Base-by-base conservation (phyloP, 2,113 vertebrate species). In the Pituophis catenifer region DNA sequence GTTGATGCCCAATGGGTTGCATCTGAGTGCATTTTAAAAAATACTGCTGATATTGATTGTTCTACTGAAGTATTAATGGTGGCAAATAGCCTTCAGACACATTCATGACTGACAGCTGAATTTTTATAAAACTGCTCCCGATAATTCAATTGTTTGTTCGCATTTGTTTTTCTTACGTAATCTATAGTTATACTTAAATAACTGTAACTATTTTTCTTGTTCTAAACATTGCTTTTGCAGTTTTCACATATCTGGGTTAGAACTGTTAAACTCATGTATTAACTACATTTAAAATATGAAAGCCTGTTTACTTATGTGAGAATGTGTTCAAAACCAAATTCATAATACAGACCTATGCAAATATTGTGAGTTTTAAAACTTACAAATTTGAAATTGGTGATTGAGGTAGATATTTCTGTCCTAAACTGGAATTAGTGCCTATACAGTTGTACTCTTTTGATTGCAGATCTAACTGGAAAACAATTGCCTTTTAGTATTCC, bases 281-380 rank as follows among this genome's bases (percentile, higher is more conserved):
- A 81, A 44, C 17, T 81, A 44, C 8, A 81, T 81, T 81, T 81
- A 44, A 44, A 44, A 38, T 44, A 81, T 9, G 65, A 70, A 70
- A 70, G 29, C 5, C 29, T 70, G 29, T 33, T 70, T 70, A 70
- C 44, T 81, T 81, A 44, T 21, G 33, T 81, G 33, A 38, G 33
- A 81, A 81, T 81, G 33, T 38, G 6, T 86, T 89, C 38, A 91
- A 94, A 94, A 89, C 89, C 54, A 86, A 93, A 91, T 92, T 95
- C 94, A 89, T 48, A 0, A 89, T 88, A 70, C n/a, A 50, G 65
- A 93, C 92, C 93, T 94, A 54, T 95, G 94, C 93, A 94, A 94
- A 90, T 88, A 95, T 55, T 53, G 15, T 58, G 85, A 57, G 88
- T 93, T 92, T 70, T 89, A 29, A 6, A 38, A 8, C 11, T 1